Base-by-base conservation (phyloP, 2,888 invertebrate species). In the Drosophila algonquin region DNA sequence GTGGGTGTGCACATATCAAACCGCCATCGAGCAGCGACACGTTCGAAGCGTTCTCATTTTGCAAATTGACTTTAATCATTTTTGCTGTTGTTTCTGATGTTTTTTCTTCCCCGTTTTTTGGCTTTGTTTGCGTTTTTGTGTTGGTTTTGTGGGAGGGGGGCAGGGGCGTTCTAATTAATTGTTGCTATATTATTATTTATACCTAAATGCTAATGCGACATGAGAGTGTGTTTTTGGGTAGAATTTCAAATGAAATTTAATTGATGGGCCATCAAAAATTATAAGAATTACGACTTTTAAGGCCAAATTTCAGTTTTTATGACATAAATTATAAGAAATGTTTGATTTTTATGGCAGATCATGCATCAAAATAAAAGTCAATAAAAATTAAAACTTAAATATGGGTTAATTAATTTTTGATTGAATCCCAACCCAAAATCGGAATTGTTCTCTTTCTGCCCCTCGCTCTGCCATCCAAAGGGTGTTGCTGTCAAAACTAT, bases 61-160 rank as follows among this genome's bases (percentile, higher is more conserved):
- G 86, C 84, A 90, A 90, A 90, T 89, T 89, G 80, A 89, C 90
- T 90, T 90, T 80, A 81, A 86, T 85, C 40, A 40, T 40, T 40
- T 40, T 40, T 40, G 40, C 14, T 40, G 40, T 40, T 40, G 40
- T 40, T 40, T 40, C 35, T 12, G 35, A 40, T 40, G 35, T 40
- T 40, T 40, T 14, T 12, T 2, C 12, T 24, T 21, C n/a, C n/a
- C n/a, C n/a, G n/a, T 3, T 24, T 27, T 10, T 12, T 40, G 40
- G 40, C 14, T 40, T 40, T 40, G 40, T 40, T 40, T 40, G 40
- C 40, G 40, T 40, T 14, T 40, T 14, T 40, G 6, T 40, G 40
- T 14, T 40, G 48, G 6, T 14, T 14, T 24, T 3, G 50, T 2
- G 40, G 2, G 14, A 6, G 40, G 40, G 6, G 6, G 12, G 5